Conservation (phyloP, 2,113 vertebrate genomes). For the Telmatochromis sp. region DNA sequence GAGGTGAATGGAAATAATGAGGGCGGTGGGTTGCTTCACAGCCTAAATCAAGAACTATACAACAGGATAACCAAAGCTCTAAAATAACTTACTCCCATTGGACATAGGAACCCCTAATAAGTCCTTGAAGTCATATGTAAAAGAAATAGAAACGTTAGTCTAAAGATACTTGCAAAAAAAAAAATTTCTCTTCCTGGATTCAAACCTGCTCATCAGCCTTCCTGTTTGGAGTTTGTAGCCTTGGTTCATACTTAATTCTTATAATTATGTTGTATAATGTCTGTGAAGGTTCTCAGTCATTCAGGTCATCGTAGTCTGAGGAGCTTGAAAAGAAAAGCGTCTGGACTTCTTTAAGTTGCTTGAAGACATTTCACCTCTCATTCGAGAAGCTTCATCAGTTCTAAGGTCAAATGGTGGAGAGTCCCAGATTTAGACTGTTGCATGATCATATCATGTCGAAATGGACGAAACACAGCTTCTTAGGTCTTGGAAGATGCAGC, state of each 20-base stretch:
- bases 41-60: constrained; percentile 41
- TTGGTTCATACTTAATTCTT: not conserved
- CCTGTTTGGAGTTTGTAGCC: not conserved
- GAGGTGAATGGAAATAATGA: constrained; percentile 57
- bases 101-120: not conserved
- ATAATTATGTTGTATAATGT: not conserved
- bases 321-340: not conserved
- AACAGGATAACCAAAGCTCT: constrained; percentile 7
- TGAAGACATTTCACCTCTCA: not conserved
- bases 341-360: not conserved
- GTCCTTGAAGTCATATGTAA: not conserved
- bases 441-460: not conserved
- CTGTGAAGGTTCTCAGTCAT: not conserved
- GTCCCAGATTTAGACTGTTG: not conserved
- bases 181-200: not conserved
- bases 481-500: not conserved
- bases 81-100: not conserved
- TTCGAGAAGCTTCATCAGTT: not conserved
- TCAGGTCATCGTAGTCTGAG: not conserved
- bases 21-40: not conserved
- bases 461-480: not conserved
- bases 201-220: not conserved
- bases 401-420: not conserved
- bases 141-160: not conserved
- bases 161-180: not conserved